Evolutionary conservation across 1,140 invertebrate species (phyloP).

Genomic region (Philopotamus ludificatus): DNA sequence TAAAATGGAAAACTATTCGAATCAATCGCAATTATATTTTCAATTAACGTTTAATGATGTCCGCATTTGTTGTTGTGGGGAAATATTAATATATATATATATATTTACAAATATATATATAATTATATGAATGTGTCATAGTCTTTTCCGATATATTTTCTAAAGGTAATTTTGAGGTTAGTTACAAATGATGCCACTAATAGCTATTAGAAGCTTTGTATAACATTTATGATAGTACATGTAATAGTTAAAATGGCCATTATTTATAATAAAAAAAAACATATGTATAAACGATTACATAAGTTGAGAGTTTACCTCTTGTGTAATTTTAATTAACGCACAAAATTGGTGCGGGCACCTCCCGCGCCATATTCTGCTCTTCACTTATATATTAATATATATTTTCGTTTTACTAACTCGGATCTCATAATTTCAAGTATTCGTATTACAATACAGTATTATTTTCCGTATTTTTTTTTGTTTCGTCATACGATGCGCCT

Average conservation of each 20-base stretch:
- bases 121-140: no score
- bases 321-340: constrained; percentile 20
- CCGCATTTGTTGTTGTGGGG: neutral
- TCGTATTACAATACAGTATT: constrained; percentile 3
- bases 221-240: constrained; percentile 24
- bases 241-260: constrained; percentile 27
- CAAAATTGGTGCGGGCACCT: constrained; percentile 25
- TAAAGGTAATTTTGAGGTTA: constrained; percentile 3
- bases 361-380: neutral
- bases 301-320: neutral
- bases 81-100: no score
- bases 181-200: constrained; percentile 18
- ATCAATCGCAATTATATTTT: constrained; percentile 7
- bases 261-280: neutral
- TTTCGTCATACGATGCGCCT: neutral
- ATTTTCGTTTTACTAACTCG: neutral
- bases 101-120: no score
- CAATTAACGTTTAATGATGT: neutral
- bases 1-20: neutral
- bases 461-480: constrained; percentile 10
- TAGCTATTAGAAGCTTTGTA: constrained; percentile 26
- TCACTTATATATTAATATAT: no score
- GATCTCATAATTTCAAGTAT: constrained; percentile 8
- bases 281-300: neutral
- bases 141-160: no score